phyloP scores from a whole-genome alignment of 2,797 vertebrate species.

The Cossypha dichroa region DNA sequence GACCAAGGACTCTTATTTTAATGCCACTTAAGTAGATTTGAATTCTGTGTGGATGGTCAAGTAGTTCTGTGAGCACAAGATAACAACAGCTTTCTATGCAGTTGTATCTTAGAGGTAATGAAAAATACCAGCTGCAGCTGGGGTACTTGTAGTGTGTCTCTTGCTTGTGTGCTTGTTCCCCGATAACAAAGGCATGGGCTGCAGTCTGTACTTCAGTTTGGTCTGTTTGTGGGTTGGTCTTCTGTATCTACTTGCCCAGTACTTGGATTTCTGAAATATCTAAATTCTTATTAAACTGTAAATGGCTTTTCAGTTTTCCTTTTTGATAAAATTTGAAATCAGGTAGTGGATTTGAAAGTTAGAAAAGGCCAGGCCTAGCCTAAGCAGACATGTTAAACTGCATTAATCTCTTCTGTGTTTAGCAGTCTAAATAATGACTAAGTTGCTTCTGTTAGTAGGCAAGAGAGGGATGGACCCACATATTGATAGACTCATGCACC shows the following conservation, averaged over 20 bases:
- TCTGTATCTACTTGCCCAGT: neutral
- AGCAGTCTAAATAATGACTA: neutral
- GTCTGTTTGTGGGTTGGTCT: neutral
- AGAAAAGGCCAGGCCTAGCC: neutral
- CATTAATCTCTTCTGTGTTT: neutral
- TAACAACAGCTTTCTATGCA: neutral
- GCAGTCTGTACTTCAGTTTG: neutral
- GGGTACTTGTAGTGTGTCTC: neutral
- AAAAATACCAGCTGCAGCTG: neutral
- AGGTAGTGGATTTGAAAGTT: neutral
- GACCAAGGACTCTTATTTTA: neutral
- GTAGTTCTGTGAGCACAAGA: neutral
- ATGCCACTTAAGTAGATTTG: neutral
- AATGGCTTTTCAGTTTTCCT: neutral
- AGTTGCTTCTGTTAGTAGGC: neutral
- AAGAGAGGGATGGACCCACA: neutral
- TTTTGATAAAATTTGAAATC: neutral
- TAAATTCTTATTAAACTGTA: neutral
- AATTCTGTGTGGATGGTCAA: neutral
- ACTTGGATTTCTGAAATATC: neutral
- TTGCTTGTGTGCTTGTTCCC: neutral
- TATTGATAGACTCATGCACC: rapidly evolving
- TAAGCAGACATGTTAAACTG: neutral
- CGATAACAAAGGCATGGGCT: neutral
- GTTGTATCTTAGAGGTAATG: neutral